Base-by-base conservation (phyloP, 2,888 invertebrate species). In the Brassicogethes aeneus region DNA sequence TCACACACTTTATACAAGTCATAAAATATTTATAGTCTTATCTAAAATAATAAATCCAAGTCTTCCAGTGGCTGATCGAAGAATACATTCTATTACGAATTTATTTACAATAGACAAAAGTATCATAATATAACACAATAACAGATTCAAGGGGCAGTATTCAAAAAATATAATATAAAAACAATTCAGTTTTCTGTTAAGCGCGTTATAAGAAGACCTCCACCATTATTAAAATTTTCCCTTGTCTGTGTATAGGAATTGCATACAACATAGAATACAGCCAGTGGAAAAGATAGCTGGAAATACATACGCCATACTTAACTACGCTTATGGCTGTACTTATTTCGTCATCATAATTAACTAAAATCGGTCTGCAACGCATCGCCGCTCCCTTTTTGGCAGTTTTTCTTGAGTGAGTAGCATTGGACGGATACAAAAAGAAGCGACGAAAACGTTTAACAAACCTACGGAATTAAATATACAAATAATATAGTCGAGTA, bases 1-100 rank as follows among this genome's bases (percentile, higher is more conserved):
- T 64, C 67, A 66, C 55, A 59, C 66, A 58, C 63, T 67, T 67
- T 66, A 65, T 67, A 67, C 66, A 68, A 57, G 53, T 54, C 56
- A 61, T 57, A 63, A 60, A 61, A 60, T 64, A 62, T 57, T 49
- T 59, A 62, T 64, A 62, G 58, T 60, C 60, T 60, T 62, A 57
- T 54, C 52, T 56, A 50, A 32, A 50, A 48, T 54, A 47, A 52
- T 53, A 54, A 50, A 33, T 42, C 60, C 60, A 65, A 53, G 55
- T 68, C 66, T 67, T 68, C 68, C 68, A 65, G 59, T 57, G 68
- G 66, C 67, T 66, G 56, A 39, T 40, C 43, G 42, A 42, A 56
- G 50, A 47, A 41, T n/a, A 38, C 42, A 48, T 45, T 50, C 38
- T 43, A 47, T 47, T 51, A 39, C 41, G 43, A 44, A 51, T 46